These are phyloP conservation scores for Amphimedon queenslandica DNA, from an alignment of 37 sponge, comb jelly and placozoan species.

Conservation along the genomic window DNA sequence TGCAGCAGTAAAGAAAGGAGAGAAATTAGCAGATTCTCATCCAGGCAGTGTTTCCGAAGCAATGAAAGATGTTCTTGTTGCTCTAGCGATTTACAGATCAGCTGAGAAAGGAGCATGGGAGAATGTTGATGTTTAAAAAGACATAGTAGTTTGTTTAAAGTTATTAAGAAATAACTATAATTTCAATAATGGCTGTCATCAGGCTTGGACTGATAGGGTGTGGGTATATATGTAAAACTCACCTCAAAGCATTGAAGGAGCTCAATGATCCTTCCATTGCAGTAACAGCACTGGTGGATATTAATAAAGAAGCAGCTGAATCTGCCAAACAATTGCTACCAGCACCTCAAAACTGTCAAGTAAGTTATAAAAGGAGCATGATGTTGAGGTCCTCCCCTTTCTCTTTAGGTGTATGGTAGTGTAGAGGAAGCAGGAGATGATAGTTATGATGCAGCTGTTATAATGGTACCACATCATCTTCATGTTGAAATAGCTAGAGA, in stretches of 20 bases:
- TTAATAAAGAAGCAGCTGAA: constrained; percentile 4
- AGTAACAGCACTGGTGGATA: constrained; percentile 31
- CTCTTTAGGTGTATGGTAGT: too few relatives aligned
- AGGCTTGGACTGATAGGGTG: constrained; percentile 43
- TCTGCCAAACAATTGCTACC: not conserved
- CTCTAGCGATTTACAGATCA: not conserved
- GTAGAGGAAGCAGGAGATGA: too few relatives aligned
- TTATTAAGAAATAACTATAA: not conserved
- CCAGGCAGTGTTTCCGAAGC: not conserved
- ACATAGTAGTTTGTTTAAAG: not conserved
- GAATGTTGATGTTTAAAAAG: not conserved
- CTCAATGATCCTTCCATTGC: not conserved
- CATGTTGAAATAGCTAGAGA: constrained; percentile 24
- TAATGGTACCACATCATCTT: constrained; percentile 59
- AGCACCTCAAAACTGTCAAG: constrained; percentile 3
- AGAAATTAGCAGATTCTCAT: not conserved
- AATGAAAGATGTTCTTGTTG: not conserved
- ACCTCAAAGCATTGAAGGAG: constrained; percentile 26
- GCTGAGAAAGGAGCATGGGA: not conserved
- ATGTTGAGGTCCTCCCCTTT: not conserved
- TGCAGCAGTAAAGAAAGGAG: not conserved
- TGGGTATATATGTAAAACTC: constrained; percentile 26
- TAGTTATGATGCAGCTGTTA: constrained; percentile 5
- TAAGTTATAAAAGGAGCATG: not conserved
- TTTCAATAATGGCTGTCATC: not conserved